Evolutionary conservation across 2,113 vertebrate genomes (phyloP), one percentile per base, ranked within the genome.

Genomic region (Tychaedon coryphoeus): DNA sequence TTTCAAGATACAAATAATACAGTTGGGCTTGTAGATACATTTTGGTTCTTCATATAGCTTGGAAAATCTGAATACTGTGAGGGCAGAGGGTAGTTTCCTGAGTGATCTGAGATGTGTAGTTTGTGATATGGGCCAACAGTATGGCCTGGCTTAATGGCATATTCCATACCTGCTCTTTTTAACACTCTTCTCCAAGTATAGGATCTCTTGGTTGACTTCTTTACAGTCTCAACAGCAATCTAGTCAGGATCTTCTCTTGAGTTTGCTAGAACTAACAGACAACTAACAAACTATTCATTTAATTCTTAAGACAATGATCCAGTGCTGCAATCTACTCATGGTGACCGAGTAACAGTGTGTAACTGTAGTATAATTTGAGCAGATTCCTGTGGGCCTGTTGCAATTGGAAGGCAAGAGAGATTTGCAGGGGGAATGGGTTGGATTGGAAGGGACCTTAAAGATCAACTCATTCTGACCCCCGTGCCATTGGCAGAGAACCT

Each of bases 161-260:
- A 2, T 64, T 84, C 22, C 47, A 10, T 69, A 70, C 12, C 20
- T 5, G 5, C 36, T 22, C 8, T 78, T 86, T 48, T 58, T 26
- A 75, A n/a, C 29, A 8, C 50, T 71, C 43, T 69, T 18, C 45
- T 88, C 12, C 16, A 38, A 34, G 14, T 48, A 24, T 28, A 40
- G 70, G 28, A 57, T 80, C 8, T 1, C 33, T 51, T 3, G 0
- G 13, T 72, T 65, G 43, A 72, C 31, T 31, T 72, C n/a, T 72
- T 90, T 51, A 20, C 42, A 50, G n/a, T 82, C 19, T 31, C 58
- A 61, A 0, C 23, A 74, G 45, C 0, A 0, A 20, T 31, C 40
- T 66, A 51, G 11, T 78, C 0, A 0, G 26, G 34, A 88, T 88
- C 45, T 71, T 92, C 42, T 67, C 74, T 36, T 62, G 38, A 38